phyloP scores from a whole-genome alignment of 2,797 vertebrate genomes.

The Enteromius unitaeniatus region DNA sequence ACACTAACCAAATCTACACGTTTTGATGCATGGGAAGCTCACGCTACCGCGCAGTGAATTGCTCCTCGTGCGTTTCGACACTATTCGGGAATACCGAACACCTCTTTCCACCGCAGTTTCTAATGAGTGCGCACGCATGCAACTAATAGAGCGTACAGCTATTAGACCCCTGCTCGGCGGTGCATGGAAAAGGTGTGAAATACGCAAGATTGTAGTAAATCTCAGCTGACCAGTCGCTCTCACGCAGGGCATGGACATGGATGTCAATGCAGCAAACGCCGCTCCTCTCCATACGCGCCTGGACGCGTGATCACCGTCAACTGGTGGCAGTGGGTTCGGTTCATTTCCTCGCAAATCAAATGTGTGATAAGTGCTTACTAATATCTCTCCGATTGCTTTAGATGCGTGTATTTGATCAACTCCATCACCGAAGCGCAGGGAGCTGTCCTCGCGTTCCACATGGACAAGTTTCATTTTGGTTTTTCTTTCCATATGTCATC shows the following conservation, averaged over 20 bases:
- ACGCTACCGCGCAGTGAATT: not conserved
- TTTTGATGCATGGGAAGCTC: not conserved
- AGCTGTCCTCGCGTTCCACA: slow-evolving; percentile 28
- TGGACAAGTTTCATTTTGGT: slow-evolving; percentile 35
- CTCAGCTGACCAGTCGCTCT: slow-evolving; percentile 15
- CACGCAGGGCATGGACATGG: slow-evolving; percentile 40
- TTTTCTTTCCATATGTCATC: slow-evolving; percentile 11
- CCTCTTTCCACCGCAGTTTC: slow-evolving; percentile 7
- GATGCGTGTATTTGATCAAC: slow-evolving; percentile 20
- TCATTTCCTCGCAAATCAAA: slow-evolving; percentile 23
- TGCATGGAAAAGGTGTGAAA: slow-evolving; percentile 8
- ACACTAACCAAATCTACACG: not conserved
- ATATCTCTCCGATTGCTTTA: slow-evolving; percentile 14
- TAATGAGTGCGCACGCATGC: not conserved
- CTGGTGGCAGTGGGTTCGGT: slow-evolving; percentile 51
- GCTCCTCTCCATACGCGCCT: slow-evolving; percentile 37
- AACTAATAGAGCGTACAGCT: not conserved
- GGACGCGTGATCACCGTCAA: slow-evolving; percentile 49
- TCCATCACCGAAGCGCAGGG: slow-evolving; percentile 16
- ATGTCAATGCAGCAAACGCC: slow-evolving; percentile 71
- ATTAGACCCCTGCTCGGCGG: not conserved
- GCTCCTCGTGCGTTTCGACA: not conserved
- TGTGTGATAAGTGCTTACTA: slow-evolving; percentile 1
- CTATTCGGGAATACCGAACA: not conserved
- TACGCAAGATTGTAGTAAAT: not conserved